Percentiles rank a stretch among this genome's conserved stretches.
Conservation (phyloP, 2,888 invertebrate species). For the Pocota personata region DNA sequence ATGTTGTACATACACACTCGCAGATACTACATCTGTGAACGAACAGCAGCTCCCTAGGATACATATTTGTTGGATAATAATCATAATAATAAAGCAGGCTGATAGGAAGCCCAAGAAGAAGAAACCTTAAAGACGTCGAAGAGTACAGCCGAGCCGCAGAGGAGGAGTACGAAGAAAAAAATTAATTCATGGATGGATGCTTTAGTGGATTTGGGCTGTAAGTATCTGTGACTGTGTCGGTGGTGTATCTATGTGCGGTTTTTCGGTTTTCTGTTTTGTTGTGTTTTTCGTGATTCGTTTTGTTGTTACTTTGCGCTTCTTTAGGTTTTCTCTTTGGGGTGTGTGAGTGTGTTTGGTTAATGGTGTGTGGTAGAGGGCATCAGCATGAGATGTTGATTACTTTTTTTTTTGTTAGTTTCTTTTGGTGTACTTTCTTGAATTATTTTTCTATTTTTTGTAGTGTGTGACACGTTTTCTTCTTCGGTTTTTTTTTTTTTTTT, state of each 20-base stretch:
- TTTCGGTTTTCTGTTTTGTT: constrained; percentile 59
- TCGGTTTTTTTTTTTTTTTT: constrained; percentile 1
- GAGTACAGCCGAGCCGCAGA: not conserved
- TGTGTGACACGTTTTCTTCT: constrained; percentile 65
- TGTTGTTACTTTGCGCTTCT: constrained; percentile 34
- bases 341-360: constrained; percentile 5
- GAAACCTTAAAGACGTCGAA: constrained; percentile 12
- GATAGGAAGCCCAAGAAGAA: constrained; percentile 56
- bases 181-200: constrained; percentile 74
- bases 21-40: constrained; percentile 63
- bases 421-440: constrained; percentile 60
- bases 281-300: constrained; percentile 44
- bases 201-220: constrained; percentile 70
- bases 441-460: constrained; percentile 52
- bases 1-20: constrained; percentile 45
- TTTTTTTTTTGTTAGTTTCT: constrained; percentile 29
- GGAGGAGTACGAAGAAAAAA: constrained; percentile 7
- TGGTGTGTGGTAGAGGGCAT: constrained; percentile 50
- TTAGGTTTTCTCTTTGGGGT: constrained; percentile 3
- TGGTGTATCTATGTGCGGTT: constrained; percentile 58
- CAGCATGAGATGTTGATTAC: constrained; percentile 66
- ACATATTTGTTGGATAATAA: constrained; percentile 62
- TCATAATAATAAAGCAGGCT: constrained; percentile 63
- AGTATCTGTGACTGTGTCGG: constrained; percentile 49
- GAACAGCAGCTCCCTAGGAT: constrained; percentile 61